phyloP scores from a whole-genome alignment of 2,797 vertebrate species.

The Tokudaia tokunoshimensis region DNA sequence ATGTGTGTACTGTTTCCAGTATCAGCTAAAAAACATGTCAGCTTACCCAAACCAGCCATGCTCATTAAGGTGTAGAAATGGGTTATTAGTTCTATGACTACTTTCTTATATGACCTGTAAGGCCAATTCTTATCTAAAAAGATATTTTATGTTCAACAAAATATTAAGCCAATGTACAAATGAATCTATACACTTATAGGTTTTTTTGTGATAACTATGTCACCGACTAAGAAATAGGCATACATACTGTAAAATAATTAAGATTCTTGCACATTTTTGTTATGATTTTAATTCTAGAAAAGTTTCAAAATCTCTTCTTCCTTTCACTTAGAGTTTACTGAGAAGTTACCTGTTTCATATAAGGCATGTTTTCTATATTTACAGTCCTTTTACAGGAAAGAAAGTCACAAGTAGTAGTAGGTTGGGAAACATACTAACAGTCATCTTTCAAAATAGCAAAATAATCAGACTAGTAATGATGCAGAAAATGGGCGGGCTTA shows the following conservation, averaged over 20 bases:
- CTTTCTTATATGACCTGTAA: not conserved
- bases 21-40: not conserved
- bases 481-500: not conserved
- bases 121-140: not conserved
- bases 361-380: constrained; percentile 17
- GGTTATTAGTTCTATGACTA: not conserved
- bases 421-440: not conserved
- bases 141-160: not conserved
- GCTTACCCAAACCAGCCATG: not conserved
- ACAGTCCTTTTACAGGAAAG: constrained; percentile 26
- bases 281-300: constrained; percentile 33
- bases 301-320: not conserved
- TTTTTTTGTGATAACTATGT: not conserved
- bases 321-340: not conserved
- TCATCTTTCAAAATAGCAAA: constrained; percentile 52
- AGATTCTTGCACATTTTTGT: not conserved
- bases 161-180: not conserved
- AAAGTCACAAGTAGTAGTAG: not conserved
- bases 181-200: not conserved
- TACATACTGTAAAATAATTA: not conserved
- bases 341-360: constrained; percentile 2
- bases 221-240: not conserved
- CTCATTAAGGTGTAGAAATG: not conserved
- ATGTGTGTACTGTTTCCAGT: not conserved
- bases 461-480: constrained; percentile 8